Conservation (phyloP, 2,113 vertebrate species). For the Deroptyus accipitrinus region DNA sequence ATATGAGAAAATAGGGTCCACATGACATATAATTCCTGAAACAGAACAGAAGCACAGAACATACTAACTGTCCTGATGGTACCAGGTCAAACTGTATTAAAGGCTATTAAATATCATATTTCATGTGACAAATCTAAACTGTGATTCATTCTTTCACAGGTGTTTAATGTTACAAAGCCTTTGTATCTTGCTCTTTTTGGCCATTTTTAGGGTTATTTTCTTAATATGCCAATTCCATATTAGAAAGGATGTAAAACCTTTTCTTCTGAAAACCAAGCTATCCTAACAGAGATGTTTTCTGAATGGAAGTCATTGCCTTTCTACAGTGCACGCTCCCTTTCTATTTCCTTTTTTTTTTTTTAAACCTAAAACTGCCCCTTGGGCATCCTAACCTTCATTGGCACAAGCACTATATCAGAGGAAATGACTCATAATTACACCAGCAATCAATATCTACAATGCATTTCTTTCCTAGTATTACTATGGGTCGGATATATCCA, state of each 20-base stretch:
- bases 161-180: background rate
- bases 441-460: constrained; percentile 27
- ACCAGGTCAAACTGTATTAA: constrained; percentile 50
- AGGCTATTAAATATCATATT: constrained; percentile 38
- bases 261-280: background rate
- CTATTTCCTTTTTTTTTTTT: background rate
- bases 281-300: background rate
- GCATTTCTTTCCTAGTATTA: background rate
- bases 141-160: constrained; percentile 7
- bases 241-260: background rate
- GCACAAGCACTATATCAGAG: background rate
- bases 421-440: background rate
- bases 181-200: background rate
- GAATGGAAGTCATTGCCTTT: background rate
- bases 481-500: background rate
- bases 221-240: background rate
- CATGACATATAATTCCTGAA: constrained; percentile 1
- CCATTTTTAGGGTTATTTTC: background rate
- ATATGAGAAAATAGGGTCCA: constrained; percentile 44
- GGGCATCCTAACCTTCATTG: constrained; percentile 24
- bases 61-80: constrained; percentile 20
- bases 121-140: constrained; percentile 3
- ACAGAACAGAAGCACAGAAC: background rate
- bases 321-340: background rate
- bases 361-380: constrained; percentile 42